Percentiles rank a stretch among this genome's conserved stretches.
phyloP scores from a whole-genome alignment of 1,140 invertebrate species.

The Drosophila paulistorum region DNA sequence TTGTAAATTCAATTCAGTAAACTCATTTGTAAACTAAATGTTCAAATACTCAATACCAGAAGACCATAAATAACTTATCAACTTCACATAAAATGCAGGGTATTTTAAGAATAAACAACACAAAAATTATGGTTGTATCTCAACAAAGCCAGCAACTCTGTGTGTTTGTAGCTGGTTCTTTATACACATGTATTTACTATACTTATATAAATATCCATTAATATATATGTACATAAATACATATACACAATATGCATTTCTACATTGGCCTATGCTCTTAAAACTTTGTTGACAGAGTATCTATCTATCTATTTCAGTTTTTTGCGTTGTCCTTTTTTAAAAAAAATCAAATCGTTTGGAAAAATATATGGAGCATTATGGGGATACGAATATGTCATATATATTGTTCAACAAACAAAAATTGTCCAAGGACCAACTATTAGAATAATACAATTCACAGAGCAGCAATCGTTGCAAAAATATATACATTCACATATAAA shows the following conservation, averaged over 20 bases:
- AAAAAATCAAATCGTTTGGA: constrained; percentile 49
- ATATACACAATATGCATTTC: background rate
- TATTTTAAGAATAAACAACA: background rate
- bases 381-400: constrained; percentile 10
- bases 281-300: constrained; percentile 46
- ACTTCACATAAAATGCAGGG: background rate
- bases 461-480: background rate
- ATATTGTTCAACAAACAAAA: background rate
- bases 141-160: background rate
- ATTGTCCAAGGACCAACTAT: background rate
- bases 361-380: constrained; percentile 40
- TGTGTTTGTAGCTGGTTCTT: background rate
- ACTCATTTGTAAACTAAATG: too few species aligned
- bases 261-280: constrained; percentile 56
- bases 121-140: constrained; percentile 9
- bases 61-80: too few species aligned
- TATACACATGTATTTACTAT: constrained; percentile 1
- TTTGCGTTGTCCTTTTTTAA: background rate
- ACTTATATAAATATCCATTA: too few species aligned
- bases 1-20: too few species aligned
- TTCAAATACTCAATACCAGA: too few species aligned
- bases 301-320: constrained; percentile 42
- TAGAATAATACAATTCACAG: constrained; percentile 1
- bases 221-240: background rate
- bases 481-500: background rate